Base-by-base conservation (phyloP, 2,113 vertebrate species). In the Pitta sordida region DNA sequence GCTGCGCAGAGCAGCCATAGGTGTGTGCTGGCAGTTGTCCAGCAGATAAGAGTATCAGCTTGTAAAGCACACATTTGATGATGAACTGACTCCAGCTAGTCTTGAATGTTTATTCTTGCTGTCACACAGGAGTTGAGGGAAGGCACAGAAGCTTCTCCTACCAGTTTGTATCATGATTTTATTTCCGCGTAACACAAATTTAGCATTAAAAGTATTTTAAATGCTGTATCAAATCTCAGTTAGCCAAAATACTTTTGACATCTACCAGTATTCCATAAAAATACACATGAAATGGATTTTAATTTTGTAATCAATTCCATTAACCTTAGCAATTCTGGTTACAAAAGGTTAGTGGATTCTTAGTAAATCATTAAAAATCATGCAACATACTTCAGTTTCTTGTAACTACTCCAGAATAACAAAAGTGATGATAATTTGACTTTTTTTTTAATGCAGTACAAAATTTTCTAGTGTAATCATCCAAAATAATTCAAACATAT, bases 1-100 rank as follows among this genome's bases (percentile, higher is more conserved):
- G 81, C 18, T 9, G 49, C 52, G 2, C 39, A 6, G 6, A 34
- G 55, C 71, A 52, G 71, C 37, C 49, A 1, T 17, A 10, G 14
- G 19, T 23, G 15, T 3, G 37, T 3, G 6, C 32, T 18, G 10
- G 0, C 3, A n/a, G 73, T 2, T 10, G 34, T 10, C 36, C 13
- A 4, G 3, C 46, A 11, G 56, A 7, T 1, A 7, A 36, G 8
- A 52, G 23, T 58, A 60, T 0, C 58, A 7, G 62, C 36, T 18
- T 8, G 4, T 15, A 17, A 15, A 53, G 48, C 29, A 23, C 23
- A 23, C 14, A 7, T 10, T 14, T 15, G 32, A 26, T 2, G 27
- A 59, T 4, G 15, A 7, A 22, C 13, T 9, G 37, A 36, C 29
- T 36, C 44, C 59, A 22, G 51, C 11, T 11, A 70, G n/a, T 27